Percentiles rank a stretch among this genome's conserved stretches.
These are phyloP conservation scores for Phengaris alcon DNA, from an alignment of 2,888 invertebrate genomes.

Conservation along the genomic window DNA sequence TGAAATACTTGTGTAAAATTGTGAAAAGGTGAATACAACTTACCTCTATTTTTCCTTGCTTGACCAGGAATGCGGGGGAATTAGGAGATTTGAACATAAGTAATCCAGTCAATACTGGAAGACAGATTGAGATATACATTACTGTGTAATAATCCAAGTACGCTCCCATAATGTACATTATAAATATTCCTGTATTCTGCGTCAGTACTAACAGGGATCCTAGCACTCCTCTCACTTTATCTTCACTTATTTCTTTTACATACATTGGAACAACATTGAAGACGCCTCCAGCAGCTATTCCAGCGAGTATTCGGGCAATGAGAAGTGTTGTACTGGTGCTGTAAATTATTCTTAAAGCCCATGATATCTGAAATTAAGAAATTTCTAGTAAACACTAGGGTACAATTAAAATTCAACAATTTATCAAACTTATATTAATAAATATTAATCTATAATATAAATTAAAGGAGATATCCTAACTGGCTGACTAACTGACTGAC, in stretches of 20 bases:
- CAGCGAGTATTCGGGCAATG: conserved; percentile 51
- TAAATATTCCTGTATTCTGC: conserved; percentile 55
- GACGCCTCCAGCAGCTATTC: conserved; percentile 55
- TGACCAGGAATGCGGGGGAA: conserved; percentile 60
- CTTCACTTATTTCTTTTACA: conserved; percentile 60
- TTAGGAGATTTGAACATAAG: conserved; percentile 58
- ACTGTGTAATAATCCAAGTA: conserved; percentile 53
- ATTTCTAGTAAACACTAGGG: background rate
- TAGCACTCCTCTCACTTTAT: conserved; percentile 52
- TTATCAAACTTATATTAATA: too few relatives aligned
- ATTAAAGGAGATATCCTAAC: background rate
- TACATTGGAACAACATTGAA: conserved; percentile 59
- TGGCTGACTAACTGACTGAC: too few relatives aligned
- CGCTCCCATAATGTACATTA: conserved; percentile 57
- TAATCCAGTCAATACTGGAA: conserved; percentile 50
- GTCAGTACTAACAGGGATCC: conserved; percentile 53
- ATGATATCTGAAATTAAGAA: conserved; percentile 52
- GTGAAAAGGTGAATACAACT: conserved; percentile 31
- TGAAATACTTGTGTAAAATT: too few relatives aligned
- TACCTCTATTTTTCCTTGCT: conserved; percentile 55
- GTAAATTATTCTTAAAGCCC: conserved; percentile 51
- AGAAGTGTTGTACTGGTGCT: conserved; percentile 47
- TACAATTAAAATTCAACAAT: too few relatives aligned
- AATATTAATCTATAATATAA: background rate
- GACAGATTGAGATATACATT: conserved; percentile 49